Evolutionary conservation across 2,888 invertebrate genomes (phyloP).

Genomic region (Yponomeuta evonymella): DNA sequence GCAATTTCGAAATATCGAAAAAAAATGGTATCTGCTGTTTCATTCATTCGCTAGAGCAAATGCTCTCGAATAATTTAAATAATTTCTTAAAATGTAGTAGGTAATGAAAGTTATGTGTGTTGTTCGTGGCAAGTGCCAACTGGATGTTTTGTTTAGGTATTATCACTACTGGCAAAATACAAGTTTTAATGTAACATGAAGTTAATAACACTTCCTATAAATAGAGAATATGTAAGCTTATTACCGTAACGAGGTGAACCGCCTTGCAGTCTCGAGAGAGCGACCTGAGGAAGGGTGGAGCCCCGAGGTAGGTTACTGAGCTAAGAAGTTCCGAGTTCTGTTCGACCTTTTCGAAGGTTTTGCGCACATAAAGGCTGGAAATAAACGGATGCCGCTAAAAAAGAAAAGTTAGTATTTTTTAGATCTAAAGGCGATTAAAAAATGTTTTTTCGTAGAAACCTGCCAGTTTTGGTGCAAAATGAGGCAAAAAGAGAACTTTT

Average conservation of each 20-base stretch:
- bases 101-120: too few species aligned
- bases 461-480: too few species aligned
- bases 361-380: not conserved
- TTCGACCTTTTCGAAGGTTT: not conserved
- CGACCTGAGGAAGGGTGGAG: not conserved
- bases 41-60: too few species aligned
- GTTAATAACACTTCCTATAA: not conserved
- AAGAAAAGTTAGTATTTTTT: too few species aligned
- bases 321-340: not conserved
- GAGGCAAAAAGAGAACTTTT: too few species aligned
- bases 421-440: too few species aligned
- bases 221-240: not conserved
- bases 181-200: not conserved
- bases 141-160: not conserved
- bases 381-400: not conserved
- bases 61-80: too few species aligned
- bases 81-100: too few species aligned
- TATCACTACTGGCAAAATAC: not conserved
- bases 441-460: too few species aligned
- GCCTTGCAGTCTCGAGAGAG: not conserved
- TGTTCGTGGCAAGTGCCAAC: too few species aligned
- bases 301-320: not conserved
- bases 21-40: too few species aligned
- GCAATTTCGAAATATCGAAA: too few species aligned
- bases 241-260: not conserved